Percentiles rank a stretch among this genome's conserved stretches.
Conservation (phyloP, 2,888 invertebrate species). For the Labia minor region DNA sequence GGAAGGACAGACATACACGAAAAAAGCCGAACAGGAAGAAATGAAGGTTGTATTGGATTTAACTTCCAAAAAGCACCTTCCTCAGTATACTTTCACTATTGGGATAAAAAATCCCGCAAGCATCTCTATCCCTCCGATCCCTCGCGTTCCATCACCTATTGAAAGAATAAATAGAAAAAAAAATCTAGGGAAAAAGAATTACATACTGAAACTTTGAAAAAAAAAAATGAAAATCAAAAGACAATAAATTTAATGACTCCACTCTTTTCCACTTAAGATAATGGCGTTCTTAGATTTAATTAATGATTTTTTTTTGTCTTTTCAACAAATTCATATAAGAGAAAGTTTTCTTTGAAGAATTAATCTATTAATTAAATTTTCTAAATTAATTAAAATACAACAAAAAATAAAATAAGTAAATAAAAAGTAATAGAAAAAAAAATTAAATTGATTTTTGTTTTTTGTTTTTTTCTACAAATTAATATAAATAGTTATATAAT, state of each 20-base stretch:
- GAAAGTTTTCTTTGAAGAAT: not conserved
- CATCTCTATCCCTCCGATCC: no score
- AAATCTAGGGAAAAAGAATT: no score
- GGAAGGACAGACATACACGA: not conserved
- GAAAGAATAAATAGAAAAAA: no score
- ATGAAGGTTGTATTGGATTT: no score
- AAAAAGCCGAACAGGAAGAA: not conserved
- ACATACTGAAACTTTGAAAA: not conserved
- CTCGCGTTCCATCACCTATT: no score
- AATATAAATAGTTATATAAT: no score
- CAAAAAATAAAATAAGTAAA: not conserved
- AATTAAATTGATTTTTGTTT: no score
- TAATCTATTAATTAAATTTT: not conserved
- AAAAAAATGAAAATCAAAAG: not conserved
- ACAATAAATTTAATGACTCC: constrained; percentile 7
- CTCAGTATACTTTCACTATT: no score
- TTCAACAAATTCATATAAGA: not conserved
- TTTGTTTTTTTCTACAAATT: no score
- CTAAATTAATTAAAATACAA: no score
- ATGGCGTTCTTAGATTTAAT: constrained; percentile 1
- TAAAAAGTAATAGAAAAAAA: not conserved
- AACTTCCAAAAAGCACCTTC: no score
- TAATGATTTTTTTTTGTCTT: not conserved
- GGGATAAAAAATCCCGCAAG: not conserved
- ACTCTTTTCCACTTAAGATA: not conserved